A percentile compares a stretch with the other conserved stretches of the same genome.
phyloP scores from a whole-genome alignment of 2,797 vertebrate genomes.

The Pempheris klunzingeri region DNA sequence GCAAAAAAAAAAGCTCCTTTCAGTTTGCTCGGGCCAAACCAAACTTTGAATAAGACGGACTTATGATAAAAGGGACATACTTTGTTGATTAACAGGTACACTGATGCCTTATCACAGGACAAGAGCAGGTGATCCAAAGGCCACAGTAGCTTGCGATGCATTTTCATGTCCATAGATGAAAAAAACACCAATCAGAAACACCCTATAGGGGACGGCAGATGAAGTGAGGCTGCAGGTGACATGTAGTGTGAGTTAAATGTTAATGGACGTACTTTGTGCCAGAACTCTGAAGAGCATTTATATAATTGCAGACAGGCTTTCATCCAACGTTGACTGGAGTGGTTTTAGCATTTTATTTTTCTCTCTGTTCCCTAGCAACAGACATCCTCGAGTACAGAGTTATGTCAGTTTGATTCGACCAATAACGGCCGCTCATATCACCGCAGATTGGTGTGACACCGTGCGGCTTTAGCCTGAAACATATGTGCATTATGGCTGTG shows the following conservation, averaged over 20 bases:
- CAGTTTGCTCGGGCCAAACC: conserved; percentile 11
- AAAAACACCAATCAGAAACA: conserved; percentile 12
- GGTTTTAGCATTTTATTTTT: conserved; percentile 85
- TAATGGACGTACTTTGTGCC: conserved; percentile 76
- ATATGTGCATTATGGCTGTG: conserved; percentile 19
- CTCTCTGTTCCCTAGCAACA: conserved; percentile 88
- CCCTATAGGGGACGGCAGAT: conserved; percentile 17
- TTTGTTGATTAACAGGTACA: not conserved
- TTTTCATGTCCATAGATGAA: not conserved
- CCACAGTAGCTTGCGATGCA: not conserved
- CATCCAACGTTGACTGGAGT: conserved; percentile 82
- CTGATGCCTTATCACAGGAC: not conserved
- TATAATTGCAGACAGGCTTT: conserved; percentile 87
- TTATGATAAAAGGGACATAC: not conserved
- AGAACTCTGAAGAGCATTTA: conserved; percentile 82
- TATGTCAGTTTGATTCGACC: conserved; percentile 79
- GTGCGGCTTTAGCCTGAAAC: conserved; percentile 19
- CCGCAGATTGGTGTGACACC: conserved; percentile 40
- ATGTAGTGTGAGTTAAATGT: conserved; percentile 60
- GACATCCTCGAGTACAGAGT: conserved; percentile 79
- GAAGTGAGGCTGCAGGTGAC: conserved; percentile 64
- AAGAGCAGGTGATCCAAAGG: not conserved
- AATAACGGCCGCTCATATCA: conserved; percentile 73
- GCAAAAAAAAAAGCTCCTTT: conserved; percentile 28
- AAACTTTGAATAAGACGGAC: conserved; percentile 43